A percentile compares a stretch with the other conserved stretches of the same genome.
These are phyloP conservation scores for Clarias gariepinus DNA, from an alignment of 2,113 vertebrate genomes.

Conservation along the genomic window DNA sequence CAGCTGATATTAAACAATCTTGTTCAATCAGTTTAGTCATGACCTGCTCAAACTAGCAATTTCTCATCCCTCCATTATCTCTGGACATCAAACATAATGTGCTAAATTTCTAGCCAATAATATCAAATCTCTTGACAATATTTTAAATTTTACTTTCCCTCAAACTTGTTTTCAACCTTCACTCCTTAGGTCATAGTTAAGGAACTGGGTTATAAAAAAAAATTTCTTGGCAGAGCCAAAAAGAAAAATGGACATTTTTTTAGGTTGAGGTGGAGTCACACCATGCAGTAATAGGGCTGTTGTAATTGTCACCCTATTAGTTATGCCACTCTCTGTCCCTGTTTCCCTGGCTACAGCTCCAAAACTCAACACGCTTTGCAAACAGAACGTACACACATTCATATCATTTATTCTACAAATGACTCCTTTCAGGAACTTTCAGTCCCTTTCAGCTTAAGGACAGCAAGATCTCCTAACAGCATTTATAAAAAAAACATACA, in stretches of 20 bases:
- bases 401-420: conserved; percentile 73
- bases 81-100: neutral
- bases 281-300: conserved; percentile 70
- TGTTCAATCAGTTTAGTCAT: neutral
- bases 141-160: neutral
- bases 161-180: neutral
- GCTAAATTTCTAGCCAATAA: neutral
- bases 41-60: neutral
- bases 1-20: neutral
- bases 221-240: neutral
- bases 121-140: neutral
- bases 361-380: conserved; percentile 63
- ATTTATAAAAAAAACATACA: neutral
- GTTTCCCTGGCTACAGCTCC: conserved; percentile 67
- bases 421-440: conserved; percentile 72
- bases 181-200: conserved; percentile 1
- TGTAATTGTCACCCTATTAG: conserved; percentile 77
- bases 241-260: conserved; percentile 25
- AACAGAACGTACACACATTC: conserved; percentile 70
- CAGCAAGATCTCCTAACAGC: neutral
- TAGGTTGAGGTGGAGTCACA: conserved; percentile 64
- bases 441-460: conserved; percentile 21
- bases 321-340: conserved; percentile 68
- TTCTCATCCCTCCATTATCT: neutral
- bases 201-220: neutral